Percentiles rank a stretch among this genome's conserved stretches.
phyloP scores from a whole-genome alignment of 2,797 vertebrate genomes.

The Hapalemur alaotrensis region DNA sequence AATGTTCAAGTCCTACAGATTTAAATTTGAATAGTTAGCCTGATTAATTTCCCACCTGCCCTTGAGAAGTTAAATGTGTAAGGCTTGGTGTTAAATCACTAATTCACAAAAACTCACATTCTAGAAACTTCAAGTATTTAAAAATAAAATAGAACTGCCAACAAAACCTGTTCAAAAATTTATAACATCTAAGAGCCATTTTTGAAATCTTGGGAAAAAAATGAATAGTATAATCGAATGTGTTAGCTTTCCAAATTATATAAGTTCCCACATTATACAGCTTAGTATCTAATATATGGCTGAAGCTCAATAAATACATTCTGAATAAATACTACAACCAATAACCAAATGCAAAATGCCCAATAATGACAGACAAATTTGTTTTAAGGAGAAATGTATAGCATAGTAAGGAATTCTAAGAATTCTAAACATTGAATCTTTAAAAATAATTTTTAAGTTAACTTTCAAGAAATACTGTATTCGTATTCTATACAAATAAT shows the following conservation, averaged over 20 bases:
- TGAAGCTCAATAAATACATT: background rate
- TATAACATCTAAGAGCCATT: background rate
- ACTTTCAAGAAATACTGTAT: conserved; percentile 10
- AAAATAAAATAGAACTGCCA: background rate
- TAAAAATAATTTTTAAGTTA: conserved; percentile 33
- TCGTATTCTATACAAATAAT: background rate
- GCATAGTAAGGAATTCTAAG: background rate
- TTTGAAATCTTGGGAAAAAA: background rate
- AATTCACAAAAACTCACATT: background rate
- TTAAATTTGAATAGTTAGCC: conserved; percentile 27
- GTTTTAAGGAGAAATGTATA: background rate
- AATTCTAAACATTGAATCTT: background rate
- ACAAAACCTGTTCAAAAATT: background rate
- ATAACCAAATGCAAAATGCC: background rate
- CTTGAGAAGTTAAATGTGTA: conserved; percentile 39
- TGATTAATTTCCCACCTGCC: background rate
- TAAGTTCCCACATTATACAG: background rate
- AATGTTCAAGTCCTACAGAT: conserved; percentile 17
- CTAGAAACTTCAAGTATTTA: conserved; percentile 21
- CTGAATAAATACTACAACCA: background rate
- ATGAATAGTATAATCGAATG: background rate
- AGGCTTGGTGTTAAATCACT: conserved; percentile 5
- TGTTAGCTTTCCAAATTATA: conserved; percentile 29
- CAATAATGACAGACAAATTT: background rate
- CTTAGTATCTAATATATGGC: background rate